Evolutionary conservation across 2,888 invertebrate species (phyloP).

Genomic region (Sceliomorpha sp.): DNA sequence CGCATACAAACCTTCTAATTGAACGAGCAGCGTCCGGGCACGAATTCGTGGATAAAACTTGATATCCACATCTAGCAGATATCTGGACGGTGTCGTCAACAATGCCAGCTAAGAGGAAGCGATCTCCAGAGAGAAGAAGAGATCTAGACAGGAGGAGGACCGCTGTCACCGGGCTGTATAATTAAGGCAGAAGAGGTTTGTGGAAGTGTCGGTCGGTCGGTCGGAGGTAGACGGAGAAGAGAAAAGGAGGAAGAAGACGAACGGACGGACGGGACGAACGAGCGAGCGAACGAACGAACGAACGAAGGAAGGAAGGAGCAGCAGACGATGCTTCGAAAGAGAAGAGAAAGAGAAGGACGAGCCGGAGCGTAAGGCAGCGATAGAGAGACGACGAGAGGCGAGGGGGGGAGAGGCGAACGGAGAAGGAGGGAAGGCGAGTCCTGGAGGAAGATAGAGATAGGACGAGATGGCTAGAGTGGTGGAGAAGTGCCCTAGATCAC

Average conservation of each 20-base stretch:
- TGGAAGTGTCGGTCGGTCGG: slow-evolving; percentile 46
- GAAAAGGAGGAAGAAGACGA: slow-evolving; percentile 44
- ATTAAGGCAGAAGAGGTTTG: slow-evolving; percentile 66
- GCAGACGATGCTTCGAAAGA: slow-evolving; percentile 44
- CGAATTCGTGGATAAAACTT: slow-evolving; percentile 25
- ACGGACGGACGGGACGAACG: too few species aligned
- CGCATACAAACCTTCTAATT: too few species aligned
- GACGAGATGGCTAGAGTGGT: slow-evolving; percentile 49
- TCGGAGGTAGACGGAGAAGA: slow-evolving; percentile 34
- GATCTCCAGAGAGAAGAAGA: slow-evolving; percentile 33
- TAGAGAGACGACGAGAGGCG: too few species aligned
- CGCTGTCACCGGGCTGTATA: slow-evolving; percentile 64
- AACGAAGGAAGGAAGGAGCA: slow-evolving; percentile 49
- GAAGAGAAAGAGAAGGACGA: slow-evolving; percentile 42
- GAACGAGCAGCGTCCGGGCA: too few species aligned
- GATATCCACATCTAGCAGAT: slow-evolving; percentile 34
- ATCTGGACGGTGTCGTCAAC: slow-evolving; percentile 42
- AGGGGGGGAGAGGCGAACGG: slow-evolving; percentile 27
- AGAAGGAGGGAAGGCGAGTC: too few species aligned
- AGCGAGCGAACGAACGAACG: slow-evolving; percentile 36
- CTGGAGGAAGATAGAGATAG: slow-evolving; percentile 20
- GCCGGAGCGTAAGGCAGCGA: too few species aligned
- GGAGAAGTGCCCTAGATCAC: slow-evolving; percentile 79
- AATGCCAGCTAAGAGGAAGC: slow-evolving; percentile 38
- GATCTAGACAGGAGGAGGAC: slow-evolving; percentile 33